Conservation (phyloP, 1,140 invertebrate genomes). For the Drosophila nasuta region DNA sequence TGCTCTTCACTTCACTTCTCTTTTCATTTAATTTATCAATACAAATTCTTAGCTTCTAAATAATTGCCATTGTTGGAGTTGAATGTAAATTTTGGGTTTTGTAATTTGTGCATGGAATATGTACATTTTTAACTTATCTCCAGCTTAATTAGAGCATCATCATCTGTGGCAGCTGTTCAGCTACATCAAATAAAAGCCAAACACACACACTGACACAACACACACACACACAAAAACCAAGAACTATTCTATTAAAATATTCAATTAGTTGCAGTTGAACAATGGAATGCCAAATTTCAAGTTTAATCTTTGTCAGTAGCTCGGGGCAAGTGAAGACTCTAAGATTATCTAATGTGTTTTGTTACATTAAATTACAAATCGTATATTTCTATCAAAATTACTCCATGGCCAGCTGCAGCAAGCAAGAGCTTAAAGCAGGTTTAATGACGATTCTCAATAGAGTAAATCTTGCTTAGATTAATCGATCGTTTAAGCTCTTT, state of each 20-base stretch:
- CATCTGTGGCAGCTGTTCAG: neutral
- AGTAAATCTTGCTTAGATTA: no score
- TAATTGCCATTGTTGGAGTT: slow-evolving; percentile 14
- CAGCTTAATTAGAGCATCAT: slow-evolving; percentile 15
- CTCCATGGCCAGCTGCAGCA: no score
- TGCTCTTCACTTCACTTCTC: no score
- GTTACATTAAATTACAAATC: no score
- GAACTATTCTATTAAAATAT: slow-evolving; percentile 2
- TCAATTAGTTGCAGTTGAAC: slow-evolving; percentile 2
- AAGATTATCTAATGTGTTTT: no score
- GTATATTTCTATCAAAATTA: no score
- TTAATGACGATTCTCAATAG: no score
- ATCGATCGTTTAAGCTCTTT: no score
- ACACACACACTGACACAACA: neutral
- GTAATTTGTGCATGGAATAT: slow-evolving; percentile 13
- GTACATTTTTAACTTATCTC: slow-evolving; percentile 14
- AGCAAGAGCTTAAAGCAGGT: no score
- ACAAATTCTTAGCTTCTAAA: neutral
- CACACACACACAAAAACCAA: neutral
- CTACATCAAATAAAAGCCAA: slow-evolving; percentile 3
- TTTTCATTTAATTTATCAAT: slow-evolving; percentile 1
- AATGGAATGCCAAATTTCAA: slow-evolving; percentile 1
- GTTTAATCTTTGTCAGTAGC: no score
- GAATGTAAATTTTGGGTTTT: neutral
- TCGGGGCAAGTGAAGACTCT: no score